Evolutionary conservation across 2,888 invertebrate genomes (phyloP).

Genomic region (Cancer borealis): DNA sequence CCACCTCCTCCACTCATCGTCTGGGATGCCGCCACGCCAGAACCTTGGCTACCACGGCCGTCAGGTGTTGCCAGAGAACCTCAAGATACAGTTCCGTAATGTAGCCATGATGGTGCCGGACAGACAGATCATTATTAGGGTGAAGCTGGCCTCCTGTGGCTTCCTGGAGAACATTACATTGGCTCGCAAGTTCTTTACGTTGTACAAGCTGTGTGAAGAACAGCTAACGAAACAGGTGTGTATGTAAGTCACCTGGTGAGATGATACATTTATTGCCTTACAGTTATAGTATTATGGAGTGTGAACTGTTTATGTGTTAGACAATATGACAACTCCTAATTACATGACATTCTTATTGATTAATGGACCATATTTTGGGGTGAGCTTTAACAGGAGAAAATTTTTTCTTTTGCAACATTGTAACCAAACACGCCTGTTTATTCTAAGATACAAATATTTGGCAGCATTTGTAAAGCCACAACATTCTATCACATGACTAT

Average conservation of each 20-base stretch:
- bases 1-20: not conserved
- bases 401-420: not conserved
- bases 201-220: slow-evolving; percentile 98
- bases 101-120: slow-evolving; percentile 99
- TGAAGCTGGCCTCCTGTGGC: slow-evolving; percentile 96
- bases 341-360: too few relatives aligned
- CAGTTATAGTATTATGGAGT: not conserved
- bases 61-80: slow-evolving; percentile 96
- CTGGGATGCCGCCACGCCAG: slow-evolving; percentile 82
- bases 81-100: slow-evolving; percentile 98
- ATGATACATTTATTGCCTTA: not conserved
- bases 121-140: slow-evolving; percentile 96
- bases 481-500: not conserved
- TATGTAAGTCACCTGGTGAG: not conserved
- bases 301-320: not conserved
- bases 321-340: too few relatives aligned
- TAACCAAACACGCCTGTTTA: not conserved
- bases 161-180: slow-evolving; percentile 96
- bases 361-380: too few relatives aligned
- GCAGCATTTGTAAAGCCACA: not conserved
- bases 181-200: slow-evolving; percentile 96
- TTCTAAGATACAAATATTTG: not conserved
- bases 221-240: slow-evolving; percentile 95
- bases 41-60: slow-evolving; percentile 98
- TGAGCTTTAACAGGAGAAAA: too few relatives aligned